Evolutionary conservation across 1,140 invertebrate species (phyloP), one percentile per base, ranked within the genome.

Genomic region (Brachystomella parvula): DNA sequence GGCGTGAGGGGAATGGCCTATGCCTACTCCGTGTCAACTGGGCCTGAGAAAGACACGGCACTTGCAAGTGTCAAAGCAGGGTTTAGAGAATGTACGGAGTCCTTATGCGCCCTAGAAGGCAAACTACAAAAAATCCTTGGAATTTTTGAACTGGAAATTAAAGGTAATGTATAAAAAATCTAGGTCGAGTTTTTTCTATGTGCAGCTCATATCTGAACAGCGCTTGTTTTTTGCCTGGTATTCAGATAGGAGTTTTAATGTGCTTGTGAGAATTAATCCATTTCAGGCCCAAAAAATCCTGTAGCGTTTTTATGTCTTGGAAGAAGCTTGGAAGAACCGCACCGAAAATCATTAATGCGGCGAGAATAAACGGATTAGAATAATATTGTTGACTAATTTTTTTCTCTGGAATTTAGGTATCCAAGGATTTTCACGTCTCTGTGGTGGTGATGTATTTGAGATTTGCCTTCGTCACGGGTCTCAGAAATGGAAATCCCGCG

Each of bases 391-490:
- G 12, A 29, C 30, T 33, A 44, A 3, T 2, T 29, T 59, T 28
- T 2, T 2, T 56, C 24, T 28, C 9, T 56, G 3, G 6, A 12
- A 21, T 21, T 57, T 33, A 24, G 57, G 44, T 6, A 80, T 85
- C 70, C 82, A 82, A 71, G 84, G 83, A 12, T 85, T 84, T 77
- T 82, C 84, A 6, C 75, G 84, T 39, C 75, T 85, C n/a, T 82
- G 82, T 75, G 78, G 82, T 15, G 84, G 84, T 3, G 84, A 86
- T 75, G 79, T 83, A 21, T 86, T 84, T 76, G 84, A 86, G 75
- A 82, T 86, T 19, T 79, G 77, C 2, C 77, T 86, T 21, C 78
- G 81, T 65, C 82, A 85, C 70, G 84, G 84, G 17, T 71, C 74
- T 24, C 84, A 85, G 74, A 85, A 85, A 74, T 86, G 83, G 83